A percentile compares a stretch with the other conserved stretches of the same genome.
These are phyloP conservation scores for Drosophila dives DNA, from an alignment of 2,888 invertebrate genomes.

Conservation along the genomic window DNA sequence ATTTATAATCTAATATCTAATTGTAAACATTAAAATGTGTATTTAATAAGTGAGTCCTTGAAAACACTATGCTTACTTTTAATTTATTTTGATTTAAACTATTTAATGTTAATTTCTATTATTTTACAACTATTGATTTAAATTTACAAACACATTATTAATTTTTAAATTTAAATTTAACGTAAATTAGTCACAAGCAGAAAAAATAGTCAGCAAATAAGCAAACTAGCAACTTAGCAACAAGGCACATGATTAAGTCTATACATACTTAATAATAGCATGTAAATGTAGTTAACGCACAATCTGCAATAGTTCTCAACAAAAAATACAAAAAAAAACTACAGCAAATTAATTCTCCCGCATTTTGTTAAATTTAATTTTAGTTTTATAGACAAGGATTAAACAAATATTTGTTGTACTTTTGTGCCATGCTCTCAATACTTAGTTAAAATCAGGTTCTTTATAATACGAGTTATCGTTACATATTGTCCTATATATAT, in stretches of 20 bases:
- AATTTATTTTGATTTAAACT: conserved; percentile 43
- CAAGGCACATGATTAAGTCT: conserved; percentile 51
- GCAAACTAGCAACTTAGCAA: conserved; percentile 43
- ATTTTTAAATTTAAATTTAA: conserved; percentile 3
- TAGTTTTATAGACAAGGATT: conserved; percentile 12
- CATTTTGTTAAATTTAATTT: conserved; percentile 28
- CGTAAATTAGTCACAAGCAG: conserved; percentile 47
- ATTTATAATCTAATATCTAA: conserved; percentile 22
- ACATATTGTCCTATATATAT: conserved; percentile 26
- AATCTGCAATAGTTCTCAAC: conserved; percentile 21
- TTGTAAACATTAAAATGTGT: conserved; percentile 39
- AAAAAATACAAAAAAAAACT: conserved; percentile 8
- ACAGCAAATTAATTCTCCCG: conserved; percentile 6
- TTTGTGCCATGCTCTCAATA: conserved; percentile 53
- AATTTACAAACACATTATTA: conserved; percentile 1
- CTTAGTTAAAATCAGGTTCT: conserved; percentile 47
- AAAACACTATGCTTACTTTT: conserved; percentile 28
- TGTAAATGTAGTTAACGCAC: conserved; percentile 52
- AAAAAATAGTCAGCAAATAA: conserved; percentile 48
- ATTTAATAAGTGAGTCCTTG: conserved; percentile 35
- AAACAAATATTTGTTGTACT: conserved; percentile 29
- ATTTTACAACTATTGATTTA: conserved; percentile 14
- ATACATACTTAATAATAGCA: conserved; percentile 26
- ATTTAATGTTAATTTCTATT: background rate
- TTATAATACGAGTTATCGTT: conserved; percentile 24